Evolutionary conservation across 2,888 invertebrate genomes (phyloP).

Genomic region (Auanema sp.): DNA sequence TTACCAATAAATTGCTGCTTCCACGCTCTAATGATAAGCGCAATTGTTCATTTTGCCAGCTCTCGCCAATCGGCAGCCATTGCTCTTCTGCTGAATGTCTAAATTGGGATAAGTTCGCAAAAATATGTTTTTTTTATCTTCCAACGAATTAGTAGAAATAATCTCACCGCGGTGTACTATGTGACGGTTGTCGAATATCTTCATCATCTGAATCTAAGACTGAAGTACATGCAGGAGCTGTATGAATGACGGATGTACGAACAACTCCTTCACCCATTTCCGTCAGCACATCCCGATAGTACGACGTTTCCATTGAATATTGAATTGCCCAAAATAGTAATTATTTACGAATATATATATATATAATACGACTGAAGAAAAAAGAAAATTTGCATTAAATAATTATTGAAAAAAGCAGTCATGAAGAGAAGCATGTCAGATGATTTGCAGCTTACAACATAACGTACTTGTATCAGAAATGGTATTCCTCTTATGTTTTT

Average conservation of each 20-base stretch:
- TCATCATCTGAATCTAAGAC: constrained; percentile 54
- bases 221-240: constrained; percentile 58
- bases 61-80: constrained; percentile 54
- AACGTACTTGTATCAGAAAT: constrained; percentile 55
- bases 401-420: background rate
- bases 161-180: constrained; percentile 33
- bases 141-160: background rate
- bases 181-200: constrained; percentile 26
- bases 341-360: constrained; percentile 1
- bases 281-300: constrained; percentile 50
- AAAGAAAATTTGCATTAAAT: background rate
- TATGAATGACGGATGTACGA: constrained; percentile 60
- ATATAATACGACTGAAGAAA: background rate
- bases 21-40: constrained; percentile 52
- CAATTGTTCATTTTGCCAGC: constrained; percentile 60
- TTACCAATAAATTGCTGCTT: constrained; percentile 35
- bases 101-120: constrained; percentile 7
- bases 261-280: constrained; percentile 55
- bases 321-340: constrained; percentile 52
- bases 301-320: constrained; percentile 57
- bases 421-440: background rate
- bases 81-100: constrained; percentile 55
- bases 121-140: background rate
- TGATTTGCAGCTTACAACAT: background rate
- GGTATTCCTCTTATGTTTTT: constrained; percentile 59